Percentiles rank a stretch among this genome's conserved stretches.
Evolutionary conservation across 92 coral and sea anemone genomes (phyloP).

Genomic region (Actinostola sp.): DNA sequence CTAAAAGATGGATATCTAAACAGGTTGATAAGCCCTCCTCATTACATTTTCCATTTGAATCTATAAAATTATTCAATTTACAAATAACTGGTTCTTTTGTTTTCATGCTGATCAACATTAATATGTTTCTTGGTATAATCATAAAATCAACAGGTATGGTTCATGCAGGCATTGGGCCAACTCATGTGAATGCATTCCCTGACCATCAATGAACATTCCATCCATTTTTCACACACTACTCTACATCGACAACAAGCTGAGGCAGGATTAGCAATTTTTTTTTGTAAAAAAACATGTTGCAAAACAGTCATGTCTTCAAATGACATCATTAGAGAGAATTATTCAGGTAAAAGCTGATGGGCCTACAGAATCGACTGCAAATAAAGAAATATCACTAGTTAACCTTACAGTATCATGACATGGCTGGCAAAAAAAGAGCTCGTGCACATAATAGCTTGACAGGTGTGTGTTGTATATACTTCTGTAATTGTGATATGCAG

Average conservation of each 20-base stretch:
- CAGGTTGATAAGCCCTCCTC: too few species aligned
- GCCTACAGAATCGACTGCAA: constrained; percentile 2
- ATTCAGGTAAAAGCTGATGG: too few species aligned
- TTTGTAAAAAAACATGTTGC: too few species aligned
- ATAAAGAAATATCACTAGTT: background rate
- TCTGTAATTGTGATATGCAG: background rate
- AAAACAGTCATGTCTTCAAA: too few species aligned
- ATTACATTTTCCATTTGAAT: too few species aligned
- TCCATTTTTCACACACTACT: background rate
- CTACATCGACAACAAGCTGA: background rate
- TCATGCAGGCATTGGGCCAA: constrained; percentile 56
- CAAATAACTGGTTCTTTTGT: too few species aligned
- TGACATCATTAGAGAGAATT: too few species aligned
- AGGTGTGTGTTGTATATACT: background rate
- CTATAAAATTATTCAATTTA: too few species aligned
- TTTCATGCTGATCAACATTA: too few species aligned
- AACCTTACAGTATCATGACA: constrained; percentile 29
- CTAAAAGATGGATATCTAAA: too few species aligned
- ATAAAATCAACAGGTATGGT: constrained; percentile 32
- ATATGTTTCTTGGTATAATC: too few species aligned
- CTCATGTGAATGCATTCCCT: constrained; percentile 50
- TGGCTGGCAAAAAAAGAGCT: constrained; percentile 37
- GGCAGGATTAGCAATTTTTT: constrained; percentile 5
- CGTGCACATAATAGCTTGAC: constrained; percentile 38
- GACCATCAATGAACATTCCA: constrained; percentile 21